Percentiles rank a stretch among this genome's conserved stretches.
Conservation (phyloP, 2,797 vertebrate species). For the Pseudopleuronectes americanus region DNA sequence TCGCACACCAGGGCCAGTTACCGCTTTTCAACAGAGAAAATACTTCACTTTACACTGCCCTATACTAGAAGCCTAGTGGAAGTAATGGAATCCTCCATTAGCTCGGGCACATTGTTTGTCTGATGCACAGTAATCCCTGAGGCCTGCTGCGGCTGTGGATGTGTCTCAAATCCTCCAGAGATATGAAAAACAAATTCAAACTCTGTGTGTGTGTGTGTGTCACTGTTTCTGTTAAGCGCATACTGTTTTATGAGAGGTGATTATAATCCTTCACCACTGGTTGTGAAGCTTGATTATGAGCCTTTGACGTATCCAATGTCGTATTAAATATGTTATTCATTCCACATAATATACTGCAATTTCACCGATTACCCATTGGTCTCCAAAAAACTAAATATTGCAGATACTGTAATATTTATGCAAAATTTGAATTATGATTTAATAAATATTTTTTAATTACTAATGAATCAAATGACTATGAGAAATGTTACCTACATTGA, state of each 20-base stretch:
- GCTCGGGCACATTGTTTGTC: constrained; percentile 44
- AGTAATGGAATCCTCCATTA: constrained; percentile 74
- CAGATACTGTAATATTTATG: not conserved
- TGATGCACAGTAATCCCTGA: constrained; percentile 29
- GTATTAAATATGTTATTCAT: constrained; percentile 2
- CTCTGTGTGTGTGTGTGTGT: not conserved
- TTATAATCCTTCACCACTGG: constrained; percentile 17
- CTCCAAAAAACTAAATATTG: not conserved
- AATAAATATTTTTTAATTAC: not conserved
- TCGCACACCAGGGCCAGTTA: constrained; percentile 33
- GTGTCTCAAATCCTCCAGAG: constrained; percentile 54
- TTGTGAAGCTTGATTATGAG: constrained; percentile 9
- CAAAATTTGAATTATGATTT: not conserved
- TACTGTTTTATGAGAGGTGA: constrained; percentile 24
- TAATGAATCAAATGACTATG: no score
- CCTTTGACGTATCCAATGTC: not conserved
- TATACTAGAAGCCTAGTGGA: constrained; percentile 55
- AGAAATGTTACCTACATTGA: no score
- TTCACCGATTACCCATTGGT: not conserved
- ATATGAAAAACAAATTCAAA: constrained; percentile 33
- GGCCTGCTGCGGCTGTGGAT: constrained; percentile 38
- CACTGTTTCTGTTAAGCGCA: constrained; percentile 21
- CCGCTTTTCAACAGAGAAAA: constrained; percentile 49
- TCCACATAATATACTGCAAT: not conserved
- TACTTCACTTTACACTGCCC: constrained; percentile 55